These are phyloP conservation scores for Dinocampus coccinellae DNA, from an alignment of 2,888 invertebrate species.

Conservation along the genomic window DNA sequence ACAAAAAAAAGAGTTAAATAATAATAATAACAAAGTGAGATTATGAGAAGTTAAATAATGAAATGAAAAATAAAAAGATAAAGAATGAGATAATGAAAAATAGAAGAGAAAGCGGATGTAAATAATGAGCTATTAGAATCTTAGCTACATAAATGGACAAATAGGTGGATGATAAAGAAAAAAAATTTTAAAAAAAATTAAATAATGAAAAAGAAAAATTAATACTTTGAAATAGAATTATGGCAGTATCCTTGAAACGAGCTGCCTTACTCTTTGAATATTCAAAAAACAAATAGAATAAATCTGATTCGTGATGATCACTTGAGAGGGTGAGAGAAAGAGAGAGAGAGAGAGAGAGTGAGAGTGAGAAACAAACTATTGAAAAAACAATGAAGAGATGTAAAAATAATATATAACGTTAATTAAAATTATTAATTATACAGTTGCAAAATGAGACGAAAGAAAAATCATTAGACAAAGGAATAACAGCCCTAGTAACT, in stretches of 20 bases:
- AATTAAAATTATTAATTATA: constrained; percentile 57
- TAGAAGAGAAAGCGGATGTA: constrained; percentile 55
- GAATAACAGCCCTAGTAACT: constrained; percentile 42
- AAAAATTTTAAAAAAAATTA: too few species aligned
- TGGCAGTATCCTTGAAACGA: constrained; percentile 34
- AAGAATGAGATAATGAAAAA: constrained; percentile 52
- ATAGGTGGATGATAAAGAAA: constrained; percentile 46
- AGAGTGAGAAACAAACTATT: constrained; percentile 8
- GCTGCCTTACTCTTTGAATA: constrained; percentile 24
- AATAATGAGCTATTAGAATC: constrained; percentile 60
- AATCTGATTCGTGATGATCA: background rate
- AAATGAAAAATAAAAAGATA: constrained; percentile 43
- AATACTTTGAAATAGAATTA: constrained; percentile 24
- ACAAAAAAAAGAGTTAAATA: too few species aligned
- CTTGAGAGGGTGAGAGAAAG: background rate
- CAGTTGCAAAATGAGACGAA: constrained; percentile 55
- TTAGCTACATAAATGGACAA: constrained; percentile 54
- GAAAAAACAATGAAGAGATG: constrained; percentile 49
- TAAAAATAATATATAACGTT: constrained; percentile 67
- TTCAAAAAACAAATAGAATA: background rate
- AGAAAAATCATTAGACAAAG: constrained; percentile 1
- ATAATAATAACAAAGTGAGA: constrained; percentile 39
- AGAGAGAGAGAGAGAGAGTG: background rate
- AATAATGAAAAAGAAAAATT: constrained; percentile 34
- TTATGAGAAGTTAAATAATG: constrained; percentile 49